These are phyloP conservation scores for Muricea muricata DNA, from an alignment of 92 coral and sea anemone genomes.

Conservation along the genomic window DNA sequence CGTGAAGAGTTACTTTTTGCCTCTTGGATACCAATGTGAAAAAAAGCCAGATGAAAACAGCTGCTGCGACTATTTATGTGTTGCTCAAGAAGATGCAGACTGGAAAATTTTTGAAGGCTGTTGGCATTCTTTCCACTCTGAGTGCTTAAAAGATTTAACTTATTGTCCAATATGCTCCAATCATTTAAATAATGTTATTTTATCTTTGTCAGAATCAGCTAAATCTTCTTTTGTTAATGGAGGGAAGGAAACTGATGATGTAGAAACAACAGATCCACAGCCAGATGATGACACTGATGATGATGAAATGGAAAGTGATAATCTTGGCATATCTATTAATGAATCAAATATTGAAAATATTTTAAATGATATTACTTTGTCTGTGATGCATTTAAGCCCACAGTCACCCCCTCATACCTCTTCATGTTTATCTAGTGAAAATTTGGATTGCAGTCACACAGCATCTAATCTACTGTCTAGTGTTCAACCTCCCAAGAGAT, in stretches of 20 bases:
- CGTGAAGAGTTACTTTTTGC: conserved; percentile 42
- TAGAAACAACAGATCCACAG: background rate
- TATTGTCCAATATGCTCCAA: conserved; percentile 44
- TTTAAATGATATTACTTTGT: background rate
- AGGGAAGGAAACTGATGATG: conserved; percentile 12
- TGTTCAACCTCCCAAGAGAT: background rate
- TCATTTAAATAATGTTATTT: too few species aligned
- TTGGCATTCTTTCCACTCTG: conserved; percentile 41
- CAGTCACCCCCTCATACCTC: background rate
- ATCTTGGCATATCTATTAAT: background rate
- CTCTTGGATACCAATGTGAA: conserved; percentile 57
- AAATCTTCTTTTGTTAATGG: too few species aligned
- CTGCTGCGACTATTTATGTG: conserved; percentile 48
- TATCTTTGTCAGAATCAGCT: too few species aligned
- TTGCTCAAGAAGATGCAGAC: background rate
- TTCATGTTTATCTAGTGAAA: too few species aligned
- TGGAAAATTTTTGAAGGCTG: conserved; percentile 60
- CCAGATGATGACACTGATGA: background rate
- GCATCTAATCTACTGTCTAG: background rate
- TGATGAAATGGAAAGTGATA: conserved; percentile 28
- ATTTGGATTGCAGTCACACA: background rate
- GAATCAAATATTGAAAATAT: background rate
- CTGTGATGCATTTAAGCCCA: background rate
- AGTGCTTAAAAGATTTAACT: conserved; percentile 28
- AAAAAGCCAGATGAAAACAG: conserved; percentile 38